Conservation (phyloP, 2,797 vertebrate species). For the Paratrypauchen microcephalus region DNA sequence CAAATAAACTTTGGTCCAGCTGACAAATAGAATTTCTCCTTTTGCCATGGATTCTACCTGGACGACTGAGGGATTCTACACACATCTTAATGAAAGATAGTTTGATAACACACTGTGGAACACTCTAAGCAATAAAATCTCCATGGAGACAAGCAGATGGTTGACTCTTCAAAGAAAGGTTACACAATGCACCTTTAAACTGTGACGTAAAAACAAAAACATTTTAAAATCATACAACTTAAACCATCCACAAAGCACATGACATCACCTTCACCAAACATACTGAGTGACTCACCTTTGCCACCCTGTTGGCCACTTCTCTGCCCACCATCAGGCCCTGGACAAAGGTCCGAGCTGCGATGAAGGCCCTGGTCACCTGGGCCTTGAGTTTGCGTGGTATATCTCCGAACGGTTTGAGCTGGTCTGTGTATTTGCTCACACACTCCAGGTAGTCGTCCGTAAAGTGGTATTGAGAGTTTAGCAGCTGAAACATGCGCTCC, state of each 20-base stretch:
- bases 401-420: conserved; percentile 94
- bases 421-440: conserved; percentile 93
- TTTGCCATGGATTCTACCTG: no score
- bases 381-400: conserved; percentile 92
- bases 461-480: conserved; percentile 96
- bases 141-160: no score
- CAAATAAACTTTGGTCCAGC: no score
- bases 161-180: no score
- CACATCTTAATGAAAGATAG: no score
- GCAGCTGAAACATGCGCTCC: conserved; percentile 94
- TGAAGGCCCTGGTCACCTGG: conserved; percentile 93
- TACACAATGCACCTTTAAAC: background rate
- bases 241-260: background rate
- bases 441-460: conserved; percentile 96
- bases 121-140: no score
- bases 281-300: conserved; percentile 84
- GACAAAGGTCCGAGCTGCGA: conserved; percentile 94
- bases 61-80: no score
- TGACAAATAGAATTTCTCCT: no score
- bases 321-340: conserved; percentile 95
- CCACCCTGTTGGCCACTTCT: conserved; percentile 94
- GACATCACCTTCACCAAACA: background rate
- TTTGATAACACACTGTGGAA: no score
- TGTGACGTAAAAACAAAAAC: no score
- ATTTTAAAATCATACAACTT: no score